A percentile compares a stretch with the other conserved stretches of the same genome.
Evolutionary conservation across 2,888 invertebrate genomes (phyloP).

Genomic region (Eristalinus aeneus): DNA sequence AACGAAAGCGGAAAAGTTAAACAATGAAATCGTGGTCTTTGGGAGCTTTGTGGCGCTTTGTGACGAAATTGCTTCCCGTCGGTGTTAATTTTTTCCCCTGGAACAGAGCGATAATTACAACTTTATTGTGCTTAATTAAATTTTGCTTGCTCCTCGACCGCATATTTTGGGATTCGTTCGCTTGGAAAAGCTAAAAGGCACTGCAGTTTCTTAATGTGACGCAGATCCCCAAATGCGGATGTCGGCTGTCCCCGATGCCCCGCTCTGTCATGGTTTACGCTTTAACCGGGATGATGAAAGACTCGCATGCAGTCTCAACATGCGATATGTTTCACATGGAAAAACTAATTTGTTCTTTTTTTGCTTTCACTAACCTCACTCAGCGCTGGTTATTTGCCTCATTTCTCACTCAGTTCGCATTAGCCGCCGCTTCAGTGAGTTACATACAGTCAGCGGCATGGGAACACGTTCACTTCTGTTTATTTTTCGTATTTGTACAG

Average conservation of each 20-base stretch:
- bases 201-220: conserved; percentile 1
- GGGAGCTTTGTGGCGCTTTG: not conserved
- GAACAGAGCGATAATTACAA: conserved; percentile 39
- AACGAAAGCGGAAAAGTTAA: conserved; percentile 15
- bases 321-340: conserved; percentile 12
- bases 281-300: conserved; percentile 12
- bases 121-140: conserved; percentile 54
- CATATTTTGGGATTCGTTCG: not conserved
- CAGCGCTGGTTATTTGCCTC: not conserved
- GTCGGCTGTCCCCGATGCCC: not conserved
- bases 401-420: not conserved
- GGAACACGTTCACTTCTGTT: not conserved
- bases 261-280: conserved; percentile 13
- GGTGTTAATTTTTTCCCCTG: conserved; percentile 16
- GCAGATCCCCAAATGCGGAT: not conserved
- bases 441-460: not conserved
- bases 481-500: not conserved
- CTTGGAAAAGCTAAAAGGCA: not conserved
- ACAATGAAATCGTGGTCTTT: conserved; percentile 44
- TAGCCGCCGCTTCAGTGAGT: not conserved
- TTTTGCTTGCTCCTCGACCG: not conserved
- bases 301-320: not conserved
- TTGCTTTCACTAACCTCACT: not conserved
- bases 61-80: conserved; percentile 39
- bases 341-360: not conserved